Evolutionary conservation across 2,113 vertebrate species (phyloP).

Genomic region (Microtus ochrogaster): DNA sequence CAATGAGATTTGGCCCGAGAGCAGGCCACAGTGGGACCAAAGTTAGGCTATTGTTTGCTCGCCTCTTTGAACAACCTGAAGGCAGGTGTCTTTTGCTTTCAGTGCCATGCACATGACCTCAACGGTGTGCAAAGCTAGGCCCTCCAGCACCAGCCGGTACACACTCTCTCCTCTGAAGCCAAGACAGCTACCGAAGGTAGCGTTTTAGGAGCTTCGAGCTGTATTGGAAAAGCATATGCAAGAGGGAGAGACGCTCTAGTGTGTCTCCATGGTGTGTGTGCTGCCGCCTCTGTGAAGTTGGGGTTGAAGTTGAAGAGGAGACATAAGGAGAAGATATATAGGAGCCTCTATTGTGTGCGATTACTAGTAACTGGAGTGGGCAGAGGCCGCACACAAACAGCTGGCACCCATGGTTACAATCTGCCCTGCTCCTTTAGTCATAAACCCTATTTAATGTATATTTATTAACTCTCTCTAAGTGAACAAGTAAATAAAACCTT

Average conservation of each 20-base stretch:
- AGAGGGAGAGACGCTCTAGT: not conserved
- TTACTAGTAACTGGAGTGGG: not conserved
- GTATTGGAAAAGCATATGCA: not conserved
- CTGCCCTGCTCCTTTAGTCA: not conserved
- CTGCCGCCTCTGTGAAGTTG: not conserved
- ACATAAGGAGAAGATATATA: not conserved
- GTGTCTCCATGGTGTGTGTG: not conserved
- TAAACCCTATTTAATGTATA: not conserved
- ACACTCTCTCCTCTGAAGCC: not conserved
- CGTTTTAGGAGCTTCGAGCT: not conserved
- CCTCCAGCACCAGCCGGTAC: not conserved
- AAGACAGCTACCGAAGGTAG: not conserved
- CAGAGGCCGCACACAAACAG: not conserved
- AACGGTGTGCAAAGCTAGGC: not conserved
- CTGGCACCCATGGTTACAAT: not conserved
- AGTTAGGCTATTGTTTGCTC: not conserved
- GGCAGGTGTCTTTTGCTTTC: not conserved
- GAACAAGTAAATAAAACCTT: not conserved
- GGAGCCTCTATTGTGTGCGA: not conserved
- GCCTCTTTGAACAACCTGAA: not conserved
- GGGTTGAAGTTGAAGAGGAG: not conserved
- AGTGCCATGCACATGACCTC: not conserved
- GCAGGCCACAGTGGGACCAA: not conserved
- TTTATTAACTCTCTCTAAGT: not conserved
- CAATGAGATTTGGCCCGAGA: not conserved